Percentiles rank a stretch among this genome's conserved stretches.
phyloP scores from a whole-genome alignment of 2,888 invertebrate species.

The Conchocele bisecta region DNA sequence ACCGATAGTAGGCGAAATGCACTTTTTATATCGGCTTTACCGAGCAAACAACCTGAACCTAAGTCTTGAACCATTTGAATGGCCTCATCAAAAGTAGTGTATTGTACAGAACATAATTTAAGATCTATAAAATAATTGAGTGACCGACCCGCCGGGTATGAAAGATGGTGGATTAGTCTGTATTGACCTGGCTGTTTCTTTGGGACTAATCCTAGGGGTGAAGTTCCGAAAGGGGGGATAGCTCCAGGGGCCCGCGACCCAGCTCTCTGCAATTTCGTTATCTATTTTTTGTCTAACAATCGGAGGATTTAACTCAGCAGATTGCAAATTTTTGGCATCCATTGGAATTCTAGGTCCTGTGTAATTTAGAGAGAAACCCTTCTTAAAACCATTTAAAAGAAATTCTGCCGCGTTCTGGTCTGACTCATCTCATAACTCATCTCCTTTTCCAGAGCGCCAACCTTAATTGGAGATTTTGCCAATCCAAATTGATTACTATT shows the following conservation, averaged over 20 bases:
- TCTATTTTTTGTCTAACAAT: constrained; percentile 26
- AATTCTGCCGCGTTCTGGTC: neutral
- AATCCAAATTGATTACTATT: no score
- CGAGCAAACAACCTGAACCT: constrained; percentile 7
- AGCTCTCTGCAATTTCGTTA: constrained; percentile 30
- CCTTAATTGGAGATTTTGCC: no score
- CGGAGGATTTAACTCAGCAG: neutral
- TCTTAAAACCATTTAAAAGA: neutral
- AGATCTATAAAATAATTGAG: constrained; percentile 35
- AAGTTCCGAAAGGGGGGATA: constrained; percentile 11
- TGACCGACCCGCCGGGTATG: constrained; percentile 16
- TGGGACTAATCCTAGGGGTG: constrained; percentile 23
- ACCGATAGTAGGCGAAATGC: constrained; percentile 31
- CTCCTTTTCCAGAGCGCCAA: neutral
- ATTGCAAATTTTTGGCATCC: constrained; percentile 31
- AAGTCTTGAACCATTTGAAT: constrained; percentile 23
- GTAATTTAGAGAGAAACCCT: neutral
- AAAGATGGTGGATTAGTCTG: constrained; percentile 28
- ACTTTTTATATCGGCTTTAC: constrained; percentile 12
- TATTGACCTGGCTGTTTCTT: constrained; percentile 21
- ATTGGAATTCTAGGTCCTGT: neutral
- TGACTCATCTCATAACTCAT: no score
- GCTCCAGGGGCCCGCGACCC: constrained; percentile 40
- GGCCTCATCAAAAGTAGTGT: constrained; percentile 24
- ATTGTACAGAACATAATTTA: constrained; percentile 27